Conservation (phyloP, 2,888 invertebrate genomes). For the Diploptera punctata region DNA sequence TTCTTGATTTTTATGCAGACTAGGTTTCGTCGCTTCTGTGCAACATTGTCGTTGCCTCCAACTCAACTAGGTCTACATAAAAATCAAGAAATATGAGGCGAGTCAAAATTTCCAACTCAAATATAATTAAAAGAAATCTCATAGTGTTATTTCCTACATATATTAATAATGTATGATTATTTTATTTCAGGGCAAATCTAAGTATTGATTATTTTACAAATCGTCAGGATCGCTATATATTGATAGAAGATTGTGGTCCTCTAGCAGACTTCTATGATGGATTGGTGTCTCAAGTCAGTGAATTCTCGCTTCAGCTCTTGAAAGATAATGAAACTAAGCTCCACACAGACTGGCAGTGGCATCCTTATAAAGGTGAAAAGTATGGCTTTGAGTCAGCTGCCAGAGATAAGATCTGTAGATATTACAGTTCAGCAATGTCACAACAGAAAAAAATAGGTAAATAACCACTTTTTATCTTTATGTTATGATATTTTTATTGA, state of each 20-base stretch:
- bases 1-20: too few species aligned
- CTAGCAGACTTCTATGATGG: constrained; percentile 84
- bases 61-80: too few species aligned
- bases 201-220: constrained; percentile 97
- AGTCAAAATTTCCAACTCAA: too few species aligned
- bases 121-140: too few species aligned
- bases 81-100: too few species aligned
- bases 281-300: constrained; percentile 70
- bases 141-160: too few species aligned
- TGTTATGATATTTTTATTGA: too few species aligned
- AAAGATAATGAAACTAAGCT: constrained; percentile 50
- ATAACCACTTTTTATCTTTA: too few species aligned
- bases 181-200: constrained; percentile 79
- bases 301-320: constrained; percentile 66
- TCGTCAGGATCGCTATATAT: constrained; percentile 94
- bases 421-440: not conserved
- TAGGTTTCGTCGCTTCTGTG: too few species aligned
- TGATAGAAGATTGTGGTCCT: constrained; percentile 78
- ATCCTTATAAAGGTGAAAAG: constrained; percentile 69
- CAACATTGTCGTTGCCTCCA: too few species aligned
- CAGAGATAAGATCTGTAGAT: constrained; percentile 2
- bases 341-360: constrained; percentile 60
- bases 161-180: too few species aligned
- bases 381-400: constrained; percentile 63
- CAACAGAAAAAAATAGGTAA: not conserved